phyloP scores from a whole-genome alignment of 2,888 invertebrate species.

The Torymus texanus region DNA sequence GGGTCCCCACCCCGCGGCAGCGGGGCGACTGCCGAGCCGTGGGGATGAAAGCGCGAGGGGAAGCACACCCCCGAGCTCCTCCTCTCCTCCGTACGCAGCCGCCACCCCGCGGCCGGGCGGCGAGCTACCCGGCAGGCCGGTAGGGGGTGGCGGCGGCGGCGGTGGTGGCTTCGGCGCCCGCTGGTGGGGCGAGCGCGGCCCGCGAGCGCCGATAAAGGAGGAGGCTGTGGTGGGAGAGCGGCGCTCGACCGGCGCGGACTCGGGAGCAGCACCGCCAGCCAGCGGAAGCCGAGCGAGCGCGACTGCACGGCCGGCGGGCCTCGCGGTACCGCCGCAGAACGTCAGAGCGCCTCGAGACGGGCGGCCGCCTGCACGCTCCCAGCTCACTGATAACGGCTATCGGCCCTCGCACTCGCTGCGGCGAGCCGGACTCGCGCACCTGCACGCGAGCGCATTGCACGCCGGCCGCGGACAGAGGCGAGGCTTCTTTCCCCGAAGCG shows the following conservation, averaged over 20 bases:
- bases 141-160: background rate
- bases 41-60: conserved; percentile 25
- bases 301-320: conserved; percentile 55
- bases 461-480: background rate
- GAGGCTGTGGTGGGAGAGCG: conserved; percentile 2
- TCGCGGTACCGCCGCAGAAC: conserved; percentile 65
- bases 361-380: conserved; percentile 59
- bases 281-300: conserved; percentile 60
- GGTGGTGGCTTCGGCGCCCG: too few species aligned
- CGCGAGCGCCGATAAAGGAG: too few species aligned
- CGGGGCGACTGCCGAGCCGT: background rate
- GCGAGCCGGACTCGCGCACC: too few species aligned
- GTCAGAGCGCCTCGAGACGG: conserved; percentile 69
- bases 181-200: conserved; percentile 15
- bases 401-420: too few species aligned
- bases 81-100: background rate
- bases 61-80: conserved; percentile 8
- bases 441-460: too few species aligned
- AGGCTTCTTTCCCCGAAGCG: conserved; percentile 52
- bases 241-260: conserved; percentile 18
- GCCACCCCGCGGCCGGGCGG: conserved; percentile 18
- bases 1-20: background rate
- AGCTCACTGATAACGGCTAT: too few species aligned
- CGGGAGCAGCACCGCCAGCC: conserved; percentile 48
- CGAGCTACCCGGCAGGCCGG: conserved; percentile 6